Percentiles rank a stretch among this genome's conserved stretches.
phyloP scores from a whole-genome alignment of 2,113 vertebrate genomes.

The Rissa tridactyla region DNA sequence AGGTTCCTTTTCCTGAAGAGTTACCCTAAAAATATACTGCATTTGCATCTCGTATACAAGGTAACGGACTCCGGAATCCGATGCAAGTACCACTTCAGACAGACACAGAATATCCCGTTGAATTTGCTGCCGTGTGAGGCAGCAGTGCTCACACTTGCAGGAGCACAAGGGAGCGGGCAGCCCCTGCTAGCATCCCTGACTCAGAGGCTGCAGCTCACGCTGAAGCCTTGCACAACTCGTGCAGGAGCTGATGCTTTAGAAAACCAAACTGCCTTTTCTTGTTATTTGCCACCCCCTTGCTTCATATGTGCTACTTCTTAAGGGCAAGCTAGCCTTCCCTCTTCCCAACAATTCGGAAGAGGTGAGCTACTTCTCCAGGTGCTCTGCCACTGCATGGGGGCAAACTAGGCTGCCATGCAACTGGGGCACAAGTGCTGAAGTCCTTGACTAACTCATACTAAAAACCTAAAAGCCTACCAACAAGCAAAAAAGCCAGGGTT shows the following conservation, averaged over 20 bases:
- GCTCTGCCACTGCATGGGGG: neutral
- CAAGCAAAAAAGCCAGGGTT: neutral
- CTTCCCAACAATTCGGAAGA: neutral
- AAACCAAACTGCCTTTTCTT: neutral
- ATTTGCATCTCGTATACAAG: neutral
- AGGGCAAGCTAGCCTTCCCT: neutral
- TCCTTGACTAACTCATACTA: neutral
- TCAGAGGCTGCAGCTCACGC: neutral
- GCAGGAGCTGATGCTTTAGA: neutral
- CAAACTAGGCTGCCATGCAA: neutral
- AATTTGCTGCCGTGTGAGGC: neutral
- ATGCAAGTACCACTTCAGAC: neutral
- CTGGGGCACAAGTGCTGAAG: neutral
- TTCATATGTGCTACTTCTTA: neutral
- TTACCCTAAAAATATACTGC: neutral
- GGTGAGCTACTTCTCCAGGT: neutral
- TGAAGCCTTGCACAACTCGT: neutral
- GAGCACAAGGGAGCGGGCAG: accelerated
- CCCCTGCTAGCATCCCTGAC: neutral
- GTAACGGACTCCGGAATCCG: accelerated
- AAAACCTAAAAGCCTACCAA: neutral
- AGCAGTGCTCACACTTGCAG: neutral
- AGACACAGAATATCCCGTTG: accelerated
- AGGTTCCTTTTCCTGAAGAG: neutral
- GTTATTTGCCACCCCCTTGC: neutral